Base-by-base conservation (phyloP, 2,797 vertebrate genomes). In the Anas bernieri region DNA sequence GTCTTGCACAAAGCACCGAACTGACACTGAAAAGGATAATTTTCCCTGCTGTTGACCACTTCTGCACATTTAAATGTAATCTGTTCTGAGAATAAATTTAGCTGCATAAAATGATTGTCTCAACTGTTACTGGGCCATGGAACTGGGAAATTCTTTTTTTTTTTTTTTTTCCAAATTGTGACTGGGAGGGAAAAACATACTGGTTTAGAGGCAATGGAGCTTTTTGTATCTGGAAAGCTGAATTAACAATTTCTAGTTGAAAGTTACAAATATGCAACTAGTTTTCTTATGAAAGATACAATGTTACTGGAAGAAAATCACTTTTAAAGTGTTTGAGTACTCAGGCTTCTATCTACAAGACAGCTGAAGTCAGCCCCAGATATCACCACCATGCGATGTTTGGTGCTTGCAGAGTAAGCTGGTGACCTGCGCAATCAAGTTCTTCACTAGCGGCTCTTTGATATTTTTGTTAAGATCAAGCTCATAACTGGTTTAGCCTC, bases 1-100 rank as follows among this genome's bases (percentile, higher is more conserved):
- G 92, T 86, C 74, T 89, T 80, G 63, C 4, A 6, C 69, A 50
- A 80, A 94, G 88, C 85, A 91, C 90, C 75, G 50, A 43, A 78
- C 61, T 94, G 96, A 96, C 83, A 94, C 93, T 82, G 69, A 94
- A 95, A 98, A 98, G 97, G 88, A 95, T 67, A 86, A 83, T 96
- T 91, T 84, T 90, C 92, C 98, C 96, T 97, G 96, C 98, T 98
- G 94, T 97, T 98, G 98, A 97, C 98, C 97, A 98, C 97, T 97
- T 98, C 97, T 96, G 98, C 98, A 98, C 97, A 94, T 98, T 98
- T 98, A 98, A 98, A 98, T 99, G 98, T 99, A 98, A 98, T 96
- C 97, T 98, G 98, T 98, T 98, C 98, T 98, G 98, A 98, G 98
- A 99, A 99, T 99, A 99, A 99, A 99, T 97, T 98, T 96, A 97